Evolutionary conservation across 1,140 invertebrate genomes (phyloP).

Genomic region (Hetaerina americana): DNA sequence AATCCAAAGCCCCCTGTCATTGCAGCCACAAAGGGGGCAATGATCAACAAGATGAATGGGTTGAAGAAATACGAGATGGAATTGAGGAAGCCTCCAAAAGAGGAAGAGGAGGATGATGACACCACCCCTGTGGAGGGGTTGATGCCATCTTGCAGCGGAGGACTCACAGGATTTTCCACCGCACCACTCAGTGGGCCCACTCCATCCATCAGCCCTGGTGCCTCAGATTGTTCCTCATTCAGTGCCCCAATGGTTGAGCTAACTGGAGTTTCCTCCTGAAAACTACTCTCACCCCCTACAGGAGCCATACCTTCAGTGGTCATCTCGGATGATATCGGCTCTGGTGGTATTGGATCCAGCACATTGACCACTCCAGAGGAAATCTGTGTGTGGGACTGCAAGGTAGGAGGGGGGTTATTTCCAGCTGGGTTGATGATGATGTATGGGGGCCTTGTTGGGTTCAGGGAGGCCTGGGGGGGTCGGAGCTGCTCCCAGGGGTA

Average conservation of each 20-base stretch:
- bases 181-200: too few relatives aligned
- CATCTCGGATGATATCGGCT: not conserved
- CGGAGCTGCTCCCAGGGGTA: not conserved
- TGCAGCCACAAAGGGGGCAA: not conserved
- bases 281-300: too few relatives aligned
- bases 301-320: not conserved
- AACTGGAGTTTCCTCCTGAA: too few relatives aligned
- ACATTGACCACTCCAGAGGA: not conserved
- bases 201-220: too few relatives aligned
- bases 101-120: too few relatives aligned
- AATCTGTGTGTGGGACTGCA: not conserved
- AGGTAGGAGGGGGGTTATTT: not conserved
- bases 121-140: too few relatives aligned
- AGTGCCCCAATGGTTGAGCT: not conserved
- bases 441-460: not conserved
- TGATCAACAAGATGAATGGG: not conserved
- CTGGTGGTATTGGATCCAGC: not conserved
- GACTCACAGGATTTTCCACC: too few relatives aligned
- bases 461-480: not conserved
- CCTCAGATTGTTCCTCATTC: not conserved
- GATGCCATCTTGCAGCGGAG: too few relatives aligned
- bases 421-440: not conserved
- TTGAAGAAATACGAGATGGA: not conserved
- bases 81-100: not conserved
- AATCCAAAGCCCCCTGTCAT: not conserved